Conservation (phyloP, 2,113 vertebrate genomes). For the Paradoxurus hermaphroditus region DNA sequence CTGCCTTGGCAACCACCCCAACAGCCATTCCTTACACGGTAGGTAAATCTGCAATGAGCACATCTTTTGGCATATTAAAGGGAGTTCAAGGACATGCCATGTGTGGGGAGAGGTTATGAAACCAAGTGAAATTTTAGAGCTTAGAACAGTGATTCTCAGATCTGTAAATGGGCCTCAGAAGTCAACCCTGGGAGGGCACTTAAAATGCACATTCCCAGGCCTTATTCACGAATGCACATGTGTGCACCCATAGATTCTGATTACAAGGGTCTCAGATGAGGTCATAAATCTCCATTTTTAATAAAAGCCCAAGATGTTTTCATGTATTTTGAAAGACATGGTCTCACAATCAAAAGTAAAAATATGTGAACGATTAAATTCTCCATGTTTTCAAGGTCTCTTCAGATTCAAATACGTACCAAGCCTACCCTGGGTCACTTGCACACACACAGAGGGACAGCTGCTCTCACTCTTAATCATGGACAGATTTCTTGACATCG, state of each 20-base stretch:
- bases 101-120: conserved; percentile 56
- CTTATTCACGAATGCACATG: background rate
- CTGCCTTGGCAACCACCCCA: background rate
- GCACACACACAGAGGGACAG: background rate
- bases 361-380: background rate
- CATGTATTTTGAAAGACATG: background rate
- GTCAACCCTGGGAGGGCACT: background rate
- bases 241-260: background rate
- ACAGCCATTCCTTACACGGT: background rate
- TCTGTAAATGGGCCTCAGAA: background rate
- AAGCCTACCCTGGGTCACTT: background rate
- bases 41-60: conserved; percentile 30
- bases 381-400: background rate
- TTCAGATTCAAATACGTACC: background rate
- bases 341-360: background rate
- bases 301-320: background rate
- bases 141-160: background rate
- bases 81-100: conserved; percentile 51
- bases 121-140: background rate
- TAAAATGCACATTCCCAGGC: background rate
- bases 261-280: background rate
- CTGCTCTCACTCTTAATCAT: background rate
- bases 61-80: conserved; percentile 39
- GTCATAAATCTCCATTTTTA: background rate
- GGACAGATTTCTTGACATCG: background rate